Evolutionary conservation across 2,113 vertebrate species (phyloP).

Genomic region (Ceyx cyanopectus): DNA sequence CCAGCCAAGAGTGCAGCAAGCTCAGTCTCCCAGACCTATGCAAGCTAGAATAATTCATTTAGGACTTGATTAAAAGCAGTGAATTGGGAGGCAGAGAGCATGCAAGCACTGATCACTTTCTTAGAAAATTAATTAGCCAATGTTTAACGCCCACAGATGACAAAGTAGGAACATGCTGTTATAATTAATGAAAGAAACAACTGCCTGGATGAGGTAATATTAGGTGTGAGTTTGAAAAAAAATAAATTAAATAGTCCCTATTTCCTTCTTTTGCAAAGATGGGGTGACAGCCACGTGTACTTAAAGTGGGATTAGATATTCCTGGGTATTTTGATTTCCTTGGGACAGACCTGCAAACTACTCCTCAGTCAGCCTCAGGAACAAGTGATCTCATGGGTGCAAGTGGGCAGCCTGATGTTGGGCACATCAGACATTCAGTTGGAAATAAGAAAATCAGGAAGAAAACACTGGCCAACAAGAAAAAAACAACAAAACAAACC

Average conservation of each 20-base stretch:
- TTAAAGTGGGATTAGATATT: neutral
- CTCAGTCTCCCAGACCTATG: neutral
- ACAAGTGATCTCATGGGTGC: neutral
- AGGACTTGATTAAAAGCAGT: neutral
- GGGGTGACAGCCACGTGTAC: rapidly evolving
- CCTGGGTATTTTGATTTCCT: neutral
- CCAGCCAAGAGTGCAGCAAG: neutral
- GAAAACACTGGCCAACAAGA: neutral
- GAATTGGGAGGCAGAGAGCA: conserved; percentile 20
- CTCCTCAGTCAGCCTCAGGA: neutral
- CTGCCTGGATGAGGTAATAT: neutral
- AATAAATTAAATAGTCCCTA: neutral
- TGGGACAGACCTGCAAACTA: neutral
- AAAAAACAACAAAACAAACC: too few species aligned
- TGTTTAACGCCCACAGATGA: neutral
- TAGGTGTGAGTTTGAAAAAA: neutral
- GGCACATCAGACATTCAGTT: neutral
- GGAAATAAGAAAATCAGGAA: neutral
- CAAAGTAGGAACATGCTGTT: neutral
- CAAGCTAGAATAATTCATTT: neutral
- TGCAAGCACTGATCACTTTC: neutral
- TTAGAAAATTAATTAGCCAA: neutral
- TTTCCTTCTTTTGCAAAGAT: neutral
- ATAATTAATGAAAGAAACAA: neutral
- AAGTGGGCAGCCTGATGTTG: neutral